A percentile compares a stretch with the other conserved stretches of the same genome.
phyloP scores from a whole-genome alignment of 2,888 invertebrate genomes.

The Augochlorella aurata region DNA sequence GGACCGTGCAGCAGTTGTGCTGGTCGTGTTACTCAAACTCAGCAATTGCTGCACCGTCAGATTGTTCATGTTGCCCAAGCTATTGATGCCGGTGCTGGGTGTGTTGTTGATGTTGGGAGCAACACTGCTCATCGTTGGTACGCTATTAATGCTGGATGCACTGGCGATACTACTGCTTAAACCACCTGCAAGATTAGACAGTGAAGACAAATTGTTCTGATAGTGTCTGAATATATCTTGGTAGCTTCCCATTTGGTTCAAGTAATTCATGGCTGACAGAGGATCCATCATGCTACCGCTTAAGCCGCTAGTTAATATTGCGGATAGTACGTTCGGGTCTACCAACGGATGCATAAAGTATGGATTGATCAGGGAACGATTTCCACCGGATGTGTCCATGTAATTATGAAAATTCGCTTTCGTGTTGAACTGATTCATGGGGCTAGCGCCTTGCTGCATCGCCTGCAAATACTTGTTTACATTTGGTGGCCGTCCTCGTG shows the following conservation, averaged over 20 bases:
- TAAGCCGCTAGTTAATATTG: slow-evolving; percentile 72
- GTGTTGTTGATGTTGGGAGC: slow-evolving; percentile 59
- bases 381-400: slow-evolving; percentile 68
- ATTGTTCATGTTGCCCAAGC: slow-evolving; percentile 64
- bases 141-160: slow-evolving; percentile 64
- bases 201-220: slow-evolving; percentile 74
- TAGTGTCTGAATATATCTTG: slow-evolving; percentile 77
- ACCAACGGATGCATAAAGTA: slow-evolving; percentile 76
- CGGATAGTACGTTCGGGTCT: slow-evolving; percentile 75
- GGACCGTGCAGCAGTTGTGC: slow-evolving; percentile 59
- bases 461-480: slow-evolving; percentile 75
- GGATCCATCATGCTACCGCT: slow-evolving; percentile 74
- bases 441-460: slow-evolving; percentile 65
- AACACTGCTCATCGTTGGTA: slow-evolving; percentile 66
- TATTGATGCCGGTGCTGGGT: slow-evolving; percentile 50
- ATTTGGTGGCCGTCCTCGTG: slow-evolving; percentile 83
- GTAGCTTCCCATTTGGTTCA: slow-evolving; percentile 76
- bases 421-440: slow-evolving; percentile 71
- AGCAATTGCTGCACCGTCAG: slow-evolving; percentile 72
- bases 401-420: slow-evolving; percentile 72
- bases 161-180: slow-evolving; percentile 64
- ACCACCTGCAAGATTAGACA: slow-evolving; percentile 67
- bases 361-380: slow-evolving; percentile 74
- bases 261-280: slow-evolving; percentile 74
- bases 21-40: slow-evolving; percentile 68